Base-by-base conservation (phyloP, 2,113 vertebrate genomes). In the Xenopus laevis region DNA sequence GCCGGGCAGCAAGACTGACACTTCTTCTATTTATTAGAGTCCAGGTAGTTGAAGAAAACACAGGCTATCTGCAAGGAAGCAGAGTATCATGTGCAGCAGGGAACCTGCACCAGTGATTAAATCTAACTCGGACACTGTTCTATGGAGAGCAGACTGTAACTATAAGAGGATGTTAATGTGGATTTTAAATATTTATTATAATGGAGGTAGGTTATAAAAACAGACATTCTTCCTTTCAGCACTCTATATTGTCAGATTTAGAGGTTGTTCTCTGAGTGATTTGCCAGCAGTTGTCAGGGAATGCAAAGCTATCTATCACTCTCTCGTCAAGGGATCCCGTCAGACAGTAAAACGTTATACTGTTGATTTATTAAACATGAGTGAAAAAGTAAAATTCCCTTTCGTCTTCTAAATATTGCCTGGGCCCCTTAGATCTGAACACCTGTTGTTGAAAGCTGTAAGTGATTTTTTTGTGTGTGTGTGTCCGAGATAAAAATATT, bases 241-340 rank as follows among this genome's bases (percentile, higher is more conserved):
- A 96, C 95, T 92, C 92, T 87, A 91, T 91, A 95, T 93, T 91
- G 92, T 91, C 93, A 96, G 94, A 97, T 98, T 97, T 97, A 98
- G 93, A 90, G 90, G 92, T 90, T 90, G 89, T 92, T 91, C 79
- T 78, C 86, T 93, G 93, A 96, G 90, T 93, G 94, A 94, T 95
- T 94, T 90, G 85, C 80, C 93, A 93, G 93, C 92, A 87, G 92
- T 87, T 94, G 92, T 92, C 89, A 90, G 84, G 69, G 87, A 87
- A 80, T 78, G 73, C 87, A 86, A 87, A 87, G 85, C 90, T 87
- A 91, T 95, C 88, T 86, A 87, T 90, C 89, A 89, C 72, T 68
- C 78, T 82, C 82, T 79, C 85, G 83, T 77, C 72, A 81, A 86
- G 87, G 86, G 89, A 87, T 87, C 87, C 83, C 30, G 13, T 83